Evolutionary conservation across 2,888 invertebrate genomes (phyloP).

Genomic region (Ditula angustiorana): DNA sequence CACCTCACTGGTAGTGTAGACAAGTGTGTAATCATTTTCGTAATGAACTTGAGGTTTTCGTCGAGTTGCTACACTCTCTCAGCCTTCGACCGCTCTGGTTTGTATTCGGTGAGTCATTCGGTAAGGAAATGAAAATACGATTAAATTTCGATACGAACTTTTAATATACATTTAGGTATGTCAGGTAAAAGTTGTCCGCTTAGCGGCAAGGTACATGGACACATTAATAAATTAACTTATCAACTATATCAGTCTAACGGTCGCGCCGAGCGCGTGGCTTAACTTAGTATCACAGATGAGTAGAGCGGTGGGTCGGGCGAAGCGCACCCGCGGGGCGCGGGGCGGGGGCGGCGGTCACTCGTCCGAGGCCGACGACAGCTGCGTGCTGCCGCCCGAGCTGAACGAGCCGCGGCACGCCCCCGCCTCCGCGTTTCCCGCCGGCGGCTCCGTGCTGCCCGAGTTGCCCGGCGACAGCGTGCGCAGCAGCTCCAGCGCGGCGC

Average conservation of each 20-base stretch:
- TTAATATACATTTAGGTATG: constrained; percentile 68
- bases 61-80: background rate
- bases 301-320: constrained; percentile 82
- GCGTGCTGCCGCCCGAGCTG: constrained; percentile 87
- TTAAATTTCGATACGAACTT: constrained; percentile 72
- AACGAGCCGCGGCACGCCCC: constrained; percentile 86
- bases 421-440: constrained; percentile 76
- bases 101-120: background rate
- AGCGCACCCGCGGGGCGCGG: constrained; percentile 61
- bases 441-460: constrained; percentile 47
- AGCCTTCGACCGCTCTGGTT: constrained; percentile 3
- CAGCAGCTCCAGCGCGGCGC: constrained; percentile 74
- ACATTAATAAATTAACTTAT: constrained; percentile 81
- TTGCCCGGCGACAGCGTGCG: constrained; percentile 75
- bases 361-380: constrained; percentile 87
- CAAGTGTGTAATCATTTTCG: constrained; percentile 3
- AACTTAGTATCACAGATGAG: constrained; percentile 85
- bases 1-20: background rate
- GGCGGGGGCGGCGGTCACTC: constrained; percentile 77
- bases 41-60: constrained; percentile 18
- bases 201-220: constrained; percentile 84
- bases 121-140: constrained; percentile 61
- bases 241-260: constrained; percentile 83
- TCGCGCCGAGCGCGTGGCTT: constrained; percentile 82
- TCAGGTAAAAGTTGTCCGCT: constrained; percentile 82